phyloP scores from a whole-genome alignment of 1,140 invertebrate species.

The Pachypsylla venusta region DNA sequence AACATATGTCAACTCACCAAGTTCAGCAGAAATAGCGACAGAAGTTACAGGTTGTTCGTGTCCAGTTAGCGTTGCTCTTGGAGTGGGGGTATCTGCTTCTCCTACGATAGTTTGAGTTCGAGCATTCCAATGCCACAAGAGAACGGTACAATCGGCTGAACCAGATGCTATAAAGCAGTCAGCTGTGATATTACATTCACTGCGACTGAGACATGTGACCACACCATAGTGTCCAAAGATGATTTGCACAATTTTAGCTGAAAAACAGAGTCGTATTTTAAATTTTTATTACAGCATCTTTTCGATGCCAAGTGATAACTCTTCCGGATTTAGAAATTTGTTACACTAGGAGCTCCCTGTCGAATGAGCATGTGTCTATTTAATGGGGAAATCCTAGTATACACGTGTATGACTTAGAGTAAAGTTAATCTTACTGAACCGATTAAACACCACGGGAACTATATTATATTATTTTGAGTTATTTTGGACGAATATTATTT shows the following conservation, averaged over 20 bases:
- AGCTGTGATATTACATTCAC: conserved; percentile 95
- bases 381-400: too few species aligned
- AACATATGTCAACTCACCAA: too few species aligned
- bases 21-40: conserved; percentile 91
- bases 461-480: too few species aligned
- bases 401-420: too few species aligned
- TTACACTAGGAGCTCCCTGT: too few species aligned
- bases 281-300: too few species aligned
- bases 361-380: too few species aligned
- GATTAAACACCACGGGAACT: too few species aligned
- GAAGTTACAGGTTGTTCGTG: conserved; percentile 90
- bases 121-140: conserved; percentile 98
- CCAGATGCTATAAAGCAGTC: conserved; percentile 98
- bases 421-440: too few species aligned
- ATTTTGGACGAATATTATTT: too few species aligned
- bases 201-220: conserved; percentile 89
- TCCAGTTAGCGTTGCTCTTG: conserved; percentile 88
- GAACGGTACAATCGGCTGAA: conserved; percentile 91
- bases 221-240: conserved; percentile 98
- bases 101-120: conserved; percentile 90
- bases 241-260: conserved; percentile 94
- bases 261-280: conserved; percentile 28
- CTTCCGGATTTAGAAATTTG: too few species aligned
- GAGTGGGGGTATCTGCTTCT: conserved; percentile 85
- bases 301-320: too few species aligned